Percentiles rank a stretch among this genome's conserved stretches.
Conservation (phyloP, 2,888 invertebrate species). For the Aphrophora alni region DNA sequence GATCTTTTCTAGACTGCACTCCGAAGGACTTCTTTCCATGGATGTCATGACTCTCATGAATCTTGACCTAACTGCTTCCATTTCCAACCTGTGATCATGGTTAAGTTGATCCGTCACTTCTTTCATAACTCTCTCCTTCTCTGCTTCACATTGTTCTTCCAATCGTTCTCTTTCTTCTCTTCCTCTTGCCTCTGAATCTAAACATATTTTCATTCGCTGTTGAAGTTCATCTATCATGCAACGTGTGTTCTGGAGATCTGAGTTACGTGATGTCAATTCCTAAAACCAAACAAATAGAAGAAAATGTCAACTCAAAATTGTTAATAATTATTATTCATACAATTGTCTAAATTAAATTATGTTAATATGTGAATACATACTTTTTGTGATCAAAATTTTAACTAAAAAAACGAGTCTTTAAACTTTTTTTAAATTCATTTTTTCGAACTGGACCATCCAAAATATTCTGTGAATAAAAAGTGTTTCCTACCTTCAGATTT, state of each 20-base stretch:
- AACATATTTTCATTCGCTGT: slow-evolving; percentile 49
- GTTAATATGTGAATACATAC: no score
- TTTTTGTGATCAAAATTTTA: no score
- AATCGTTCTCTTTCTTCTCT: slow-evolving; percentile 55
- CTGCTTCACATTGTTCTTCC: slow-evolving; percentile 58
- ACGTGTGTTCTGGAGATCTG: slow-evolving; percentile 44
- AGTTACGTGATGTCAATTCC: slow-evolving; percentile 47
- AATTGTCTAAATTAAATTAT: no score
- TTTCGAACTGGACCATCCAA: no score
- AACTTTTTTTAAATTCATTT: no score
- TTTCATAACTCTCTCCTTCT: slow-evolving; percentile 66
- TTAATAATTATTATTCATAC: no score
- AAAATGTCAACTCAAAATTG: no score
- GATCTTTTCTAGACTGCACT: slow-evolving; percentile 77
- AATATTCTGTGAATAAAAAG: no score
- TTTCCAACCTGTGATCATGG: slow-evolving; percentile 71
- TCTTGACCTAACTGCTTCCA: slow-evolving; percentile 57
- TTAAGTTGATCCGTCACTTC: slow-evolving; percentile 70
- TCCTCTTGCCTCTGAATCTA: slow-evolving; percentile 51
- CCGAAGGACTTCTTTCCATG: slow-evolving; percentile 79
- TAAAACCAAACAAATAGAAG: slow-evolving; percentile 29
- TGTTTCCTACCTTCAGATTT: no score
- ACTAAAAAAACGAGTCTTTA: no score
- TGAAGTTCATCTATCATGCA: slow-evolving; percentile 50
- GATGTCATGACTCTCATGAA: slow-evolving; percentile 70